Evolutionary conservation across 2,113 vertebrate genomes (phyloP).

Genomic region (Noturus placidus): DNA sequence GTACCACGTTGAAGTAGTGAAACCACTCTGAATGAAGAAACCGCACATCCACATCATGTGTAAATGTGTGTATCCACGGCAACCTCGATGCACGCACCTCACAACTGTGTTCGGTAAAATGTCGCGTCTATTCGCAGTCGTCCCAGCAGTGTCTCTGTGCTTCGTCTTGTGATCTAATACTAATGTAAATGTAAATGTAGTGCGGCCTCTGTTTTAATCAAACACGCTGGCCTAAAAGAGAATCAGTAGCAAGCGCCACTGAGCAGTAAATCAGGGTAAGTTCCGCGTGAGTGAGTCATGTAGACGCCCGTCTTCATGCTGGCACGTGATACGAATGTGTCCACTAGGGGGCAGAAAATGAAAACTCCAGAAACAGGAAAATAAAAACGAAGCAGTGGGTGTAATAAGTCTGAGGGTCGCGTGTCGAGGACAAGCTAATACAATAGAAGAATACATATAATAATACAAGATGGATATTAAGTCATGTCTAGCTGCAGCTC

Average conservation of each 20-base stretch:
- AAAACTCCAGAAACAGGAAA: neutral
- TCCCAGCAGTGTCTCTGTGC: neutral
- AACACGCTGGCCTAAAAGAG: neutral
- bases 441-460: no score
- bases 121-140: neutral
- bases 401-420: neutral
- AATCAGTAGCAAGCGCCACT: neutral
- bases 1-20: neutral
- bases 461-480: neutral
- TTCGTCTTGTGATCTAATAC: neutral
- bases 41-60: neutral
- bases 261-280: neutral
- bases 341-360: neutral
- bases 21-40: neutral
- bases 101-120: neutral
- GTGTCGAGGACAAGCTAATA: neutral
- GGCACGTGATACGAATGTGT: neutral
- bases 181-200: no score
- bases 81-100: neutral
- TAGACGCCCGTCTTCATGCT: neutral
- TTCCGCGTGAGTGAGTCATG: neutral
- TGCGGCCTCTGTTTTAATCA: neutral
- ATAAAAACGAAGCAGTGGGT: neutral
- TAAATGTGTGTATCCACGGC: neutral
- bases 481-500: neutral